Evolutionary conservation across 30 jellyfish, hydroid and myxozoan species (phyloP).

Genomic region (Morbakka virulenta): DNA sequence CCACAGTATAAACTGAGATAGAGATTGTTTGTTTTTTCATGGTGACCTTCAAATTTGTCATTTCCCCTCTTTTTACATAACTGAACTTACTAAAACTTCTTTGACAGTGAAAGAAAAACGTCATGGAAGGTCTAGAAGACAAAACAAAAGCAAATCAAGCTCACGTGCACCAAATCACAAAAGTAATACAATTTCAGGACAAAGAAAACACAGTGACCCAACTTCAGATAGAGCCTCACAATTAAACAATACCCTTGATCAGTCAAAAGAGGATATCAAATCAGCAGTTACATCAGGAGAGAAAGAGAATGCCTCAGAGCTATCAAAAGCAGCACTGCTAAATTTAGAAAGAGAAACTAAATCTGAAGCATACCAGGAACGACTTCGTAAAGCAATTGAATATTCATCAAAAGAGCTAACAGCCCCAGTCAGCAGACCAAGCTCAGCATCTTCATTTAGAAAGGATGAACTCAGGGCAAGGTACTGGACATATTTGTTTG

Average conservation of each 20-base stretch:
- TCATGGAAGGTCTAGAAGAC: too few relatives aligned
- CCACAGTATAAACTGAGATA: too few relatives aligned
- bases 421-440: too few relatives aligned
- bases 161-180: too few relatives aligned
- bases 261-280: not conserved
- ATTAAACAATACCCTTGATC: not conserved
- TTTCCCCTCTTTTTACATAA: too few relatives aligned
- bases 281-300: not conserved
- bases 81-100: too few relatives aligned
- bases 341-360: conserved; percentile 79
- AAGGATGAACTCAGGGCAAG: conserved; percentile 79
- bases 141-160: too few relatives aligned
- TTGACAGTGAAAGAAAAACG: too few relatives aligned
- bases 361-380: conserved; percentile 60
- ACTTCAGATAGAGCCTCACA: too few relatives aligned
- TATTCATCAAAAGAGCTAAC: conserved; percentile 27
- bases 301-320: not conserved
- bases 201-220: conserved; percentile 35
- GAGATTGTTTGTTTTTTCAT: too few relatives aligned
- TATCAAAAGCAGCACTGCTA: not conserved
- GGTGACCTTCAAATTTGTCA: too few relatives aligned
- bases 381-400: conserved; percentile 51
- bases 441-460: conserved; percentile 60
- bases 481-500: conserved; percentile 92
- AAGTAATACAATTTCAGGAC: too few relatives aligned